Percentiles rank a stretch among this genome's conserved stretches.
phyloP scores from a whole-genome alignment of 1,140 invertebrate genomes.

The Pseudomyrmex flavicornis region DNA sequence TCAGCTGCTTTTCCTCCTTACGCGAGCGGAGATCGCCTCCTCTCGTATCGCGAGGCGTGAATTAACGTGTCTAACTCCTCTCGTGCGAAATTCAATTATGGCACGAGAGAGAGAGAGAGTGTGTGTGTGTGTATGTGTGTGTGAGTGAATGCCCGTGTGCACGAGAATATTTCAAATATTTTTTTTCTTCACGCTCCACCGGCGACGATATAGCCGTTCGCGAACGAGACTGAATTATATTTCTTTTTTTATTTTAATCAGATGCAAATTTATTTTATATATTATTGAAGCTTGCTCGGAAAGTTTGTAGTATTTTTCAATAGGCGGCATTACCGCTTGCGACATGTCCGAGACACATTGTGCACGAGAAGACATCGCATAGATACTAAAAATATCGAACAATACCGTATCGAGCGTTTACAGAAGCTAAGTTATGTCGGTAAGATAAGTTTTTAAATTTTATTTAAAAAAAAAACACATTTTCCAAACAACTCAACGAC shows the following conservation, averaged over 20 bases:
- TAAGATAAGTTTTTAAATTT: too few relatives aligned
- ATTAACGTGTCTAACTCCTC: conserved; percentile 60
- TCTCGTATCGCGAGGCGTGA: conserved; percentile 40
- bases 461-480: too few relatives aligned
- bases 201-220: conserved; percentile 10
- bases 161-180: conserved; percentile 2
- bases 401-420: too few relatives aligned
- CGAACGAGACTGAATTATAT: background rate
- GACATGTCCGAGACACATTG: too few relatives aligned
- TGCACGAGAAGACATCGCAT: too few relatives aligned
- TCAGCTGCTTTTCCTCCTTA: conserved; percentile 46
- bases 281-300: background rate
- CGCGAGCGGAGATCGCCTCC: conserved; percentile 14
- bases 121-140: too few relatives aligned
- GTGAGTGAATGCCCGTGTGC: background rate
- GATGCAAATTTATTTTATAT: conserved; percentile 47
- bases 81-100: conserved; percentile 59
- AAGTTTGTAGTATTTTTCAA: background rate
- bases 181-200: conserved; percentile 9
- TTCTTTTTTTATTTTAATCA: conserved; percentile 9
- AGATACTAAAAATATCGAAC: too few relatives aligned
- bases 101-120: background rate
- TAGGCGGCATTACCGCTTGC: background rate
- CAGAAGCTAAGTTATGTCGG: too few relatives aligned
- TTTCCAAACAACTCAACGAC: background rate